These are phyloP conservation scores for Okamejei kenojei DNA, from an alignment of 2,797 vertebrate genomes.

Conservation along the genomic window DNA sequence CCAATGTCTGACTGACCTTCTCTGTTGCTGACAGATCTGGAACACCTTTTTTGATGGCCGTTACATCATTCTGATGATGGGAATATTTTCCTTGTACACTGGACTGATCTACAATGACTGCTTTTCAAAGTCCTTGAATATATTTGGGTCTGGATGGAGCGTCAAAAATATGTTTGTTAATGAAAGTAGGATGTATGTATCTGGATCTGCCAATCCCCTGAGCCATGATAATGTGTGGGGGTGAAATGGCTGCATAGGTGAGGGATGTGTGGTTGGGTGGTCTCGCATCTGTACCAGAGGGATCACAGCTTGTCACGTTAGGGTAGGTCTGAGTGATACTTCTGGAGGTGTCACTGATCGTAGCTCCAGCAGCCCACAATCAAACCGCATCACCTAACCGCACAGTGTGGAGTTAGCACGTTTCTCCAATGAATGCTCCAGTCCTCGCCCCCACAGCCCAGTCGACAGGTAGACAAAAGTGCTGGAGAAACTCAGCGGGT, in stretches of 20 bases:
- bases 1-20: background rate
- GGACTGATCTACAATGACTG: conserved; percentile 96
- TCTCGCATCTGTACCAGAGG: background rate
- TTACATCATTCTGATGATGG: conserved; percentile 92
- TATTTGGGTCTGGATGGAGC: conserved; percentile 89
- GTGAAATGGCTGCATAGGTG: background rate
- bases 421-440: no score
- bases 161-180: conserved; percentile 76
- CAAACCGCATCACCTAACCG: no score
- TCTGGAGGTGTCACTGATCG: no score
- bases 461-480: no score
- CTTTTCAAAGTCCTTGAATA: conserved; percentile 87
- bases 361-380: no score
- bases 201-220: background rate
- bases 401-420: no score
- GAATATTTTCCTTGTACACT: conserved; percentile 88
- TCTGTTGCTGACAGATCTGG: conserved; percentile 64
- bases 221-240: background rate
- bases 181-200: conserved; percentile 75
- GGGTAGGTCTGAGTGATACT: no score
- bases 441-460: no score
- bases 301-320: background rate
- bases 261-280: background rate
- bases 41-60: conserved; percentile 81
- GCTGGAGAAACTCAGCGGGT: no score